Base-by-base conservation (phyloP, 2,113 vertebrate genomes). In the Leucopsar rothschildi region DNA sequence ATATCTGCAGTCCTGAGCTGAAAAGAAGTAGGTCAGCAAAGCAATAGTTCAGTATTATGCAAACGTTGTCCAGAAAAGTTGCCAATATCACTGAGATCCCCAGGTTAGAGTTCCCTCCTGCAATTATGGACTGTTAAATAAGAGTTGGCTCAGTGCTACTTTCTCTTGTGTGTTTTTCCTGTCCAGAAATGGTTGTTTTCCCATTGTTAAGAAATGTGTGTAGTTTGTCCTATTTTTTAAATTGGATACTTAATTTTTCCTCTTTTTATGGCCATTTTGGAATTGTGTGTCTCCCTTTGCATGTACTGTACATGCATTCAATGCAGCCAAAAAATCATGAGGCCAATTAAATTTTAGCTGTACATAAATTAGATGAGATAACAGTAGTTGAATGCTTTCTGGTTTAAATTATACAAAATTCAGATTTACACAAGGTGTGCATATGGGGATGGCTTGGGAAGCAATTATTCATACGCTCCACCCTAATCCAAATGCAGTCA, bases 301-400 rank as follows among this genome's bases (percentile, higher is more conserved):
- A 93, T 95, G 87, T 66, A 86, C 50, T 72, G 24, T 64, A 75
- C 69, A 92, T 86, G 49, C 29, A 86, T 82, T 82, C 85, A 31
- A 23, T 91, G 60, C 86, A 97, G 96, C 97, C 97, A 97, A 96
- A 93, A 95, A 88, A 91, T 89, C 86, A 70, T 91, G 91, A 93
- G 70, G 78, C 93, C 86, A 92, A 96, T 82, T 96, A 95, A 95
- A 88, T 88, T 92, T 92, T 94, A 95, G 78, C 93, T 93, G 94
- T 87, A 94, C 93, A 92, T 96, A 96, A 96, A 95, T 95, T 95
- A 93, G 85, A 95, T 96, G 96, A 95, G 93, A 95, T 94, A 96
- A 86, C 96, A 93, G 86, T 90, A 97, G 92, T 93, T 92, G 71
- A 86, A 88, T 84, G 63, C 37, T 95, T 90, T 96, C 93, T 95